These are phyloP conservation scores for Etheostoma nigrum DNA, from an alignment of 2,797 vertebrate genomes.

Conservation along the genomic window DNA sequence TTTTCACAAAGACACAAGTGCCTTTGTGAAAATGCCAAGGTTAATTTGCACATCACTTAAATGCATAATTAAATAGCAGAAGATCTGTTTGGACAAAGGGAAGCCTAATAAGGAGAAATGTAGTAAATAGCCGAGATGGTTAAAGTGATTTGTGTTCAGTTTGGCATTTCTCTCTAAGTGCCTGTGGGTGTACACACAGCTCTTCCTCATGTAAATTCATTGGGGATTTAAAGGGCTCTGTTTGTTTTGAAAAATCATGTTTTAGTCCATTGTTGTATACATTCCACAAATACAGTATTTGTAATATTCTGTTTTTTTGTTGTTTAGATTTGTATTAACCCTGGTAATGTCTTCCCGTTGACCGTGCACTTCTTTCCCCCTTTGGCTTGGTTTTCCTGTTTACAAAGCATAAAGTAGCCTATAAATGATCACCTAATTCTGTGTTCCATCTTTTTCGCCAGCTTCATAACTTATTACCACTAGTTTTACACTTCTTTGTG, in stretches of 20 bases:
- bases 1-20: constrained; percentile 70
- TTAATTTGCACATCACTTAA: constrained; percentile 86
- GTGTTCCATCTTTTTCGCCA: too few species aligned
- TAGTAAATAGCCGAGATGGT: constrained; percentile 62
- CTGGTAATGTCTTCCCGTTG: too few species aligned
- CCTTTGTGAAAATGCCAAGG: constrained; percentile 82
- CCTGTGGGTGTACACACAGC: neutral
- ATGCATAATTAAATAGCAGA: constrained; percentile 81
- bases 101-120: constrained; percentile 69
- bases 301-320: too few species aligned
- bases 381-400: too few species aligned
- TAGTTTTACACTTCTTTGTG: too few species aligned
- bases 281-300: neutral
- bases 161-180: constrained; percentile 48
- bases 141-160: constrained; percentile 56
- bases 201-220: neutral
- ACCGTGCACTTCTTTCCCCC: too few species aligned
- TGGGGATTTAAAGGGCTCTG: neutral
- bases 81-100: constrained; percentile 75
- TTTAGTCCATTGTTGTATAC: neutral
- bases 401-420: too few species aligned
- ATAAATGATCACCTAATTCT: too few species aligned
- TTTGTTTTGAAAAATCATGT: neutral
- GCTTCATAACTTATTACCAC: too few species aligned
- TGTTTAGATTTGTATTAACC: too few species aligned